Conservation (phyloP, 2,888 invertebrate genomes). For the Pherbina coryleti region DNA sequence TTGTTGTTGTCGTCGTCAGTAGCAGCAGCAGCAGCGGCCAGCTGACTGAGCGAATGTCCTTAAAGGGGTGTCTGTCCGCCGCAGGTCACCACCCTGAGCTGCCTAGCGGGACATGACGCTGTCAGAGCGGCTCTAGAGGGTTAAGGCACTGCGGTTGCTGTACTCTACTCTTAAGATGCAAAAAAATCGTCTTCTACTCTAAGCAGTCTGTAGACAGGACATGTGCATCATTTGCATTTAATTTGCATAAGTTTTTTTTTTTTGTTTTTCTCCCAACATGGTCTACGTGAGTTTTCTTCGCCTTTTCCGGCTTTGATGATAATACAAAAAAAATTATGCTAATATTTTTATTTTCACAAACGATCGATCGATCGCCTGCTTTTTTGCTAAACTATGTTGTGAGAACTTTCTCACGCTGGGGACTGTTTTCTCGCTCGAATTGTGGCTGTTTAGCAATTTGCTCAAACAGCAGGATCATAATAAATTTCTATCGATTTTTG, state of each 20-base stretch:
- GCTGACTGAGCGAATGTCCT: slow-evolving; percentile 18
- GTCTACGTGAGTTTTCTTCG: slow-evolving; percentile 4
- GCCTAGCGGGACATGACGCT: neutral
- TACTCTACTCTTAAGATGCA: neutral
- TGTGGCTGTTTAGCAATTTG: slow-evolving; percentile 6
- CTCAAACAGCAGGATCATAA: slow-evolving; percentile 31
- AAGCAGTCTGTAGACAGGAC: neutral
- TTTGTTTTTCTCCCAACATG: slow-evolving; percentile 14
- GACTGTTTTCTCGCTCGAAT: neutral
- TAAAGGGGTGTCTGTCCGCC: slow-evolving; percentile 24
- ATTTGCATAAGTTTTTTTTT: slow-evolving; percentile 45
- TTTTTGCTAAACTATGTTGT: neutral
- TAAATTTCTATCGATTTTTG: slow-evolving; percentile 45
- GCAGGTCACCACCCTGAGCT: slow-evolving; percentile 14
- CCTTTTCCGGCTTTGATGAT: neutral
- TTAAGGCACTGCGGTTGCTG: neutral
- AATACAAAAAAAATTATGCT: slow-evolving; percentile 36
- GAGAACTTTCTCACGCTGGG: slow-evolving; percentile 42
- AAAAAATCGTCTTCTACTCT: neutral
- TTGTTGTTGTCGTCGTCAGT: neutral
- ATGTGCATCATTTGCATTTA: slow-evolving; percentile 25
- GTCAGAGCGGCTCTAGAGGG: neutral
- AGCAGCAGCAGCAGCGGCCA: slow-evolving; percentile 8
- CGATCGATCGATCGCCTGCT: neutral
- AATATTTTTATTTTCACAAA: slow-evolving; percentile 30